phyloP scores from a whole-genome alignment of 2,888 invertebrate species.

The Aradus depressus region DNA sequence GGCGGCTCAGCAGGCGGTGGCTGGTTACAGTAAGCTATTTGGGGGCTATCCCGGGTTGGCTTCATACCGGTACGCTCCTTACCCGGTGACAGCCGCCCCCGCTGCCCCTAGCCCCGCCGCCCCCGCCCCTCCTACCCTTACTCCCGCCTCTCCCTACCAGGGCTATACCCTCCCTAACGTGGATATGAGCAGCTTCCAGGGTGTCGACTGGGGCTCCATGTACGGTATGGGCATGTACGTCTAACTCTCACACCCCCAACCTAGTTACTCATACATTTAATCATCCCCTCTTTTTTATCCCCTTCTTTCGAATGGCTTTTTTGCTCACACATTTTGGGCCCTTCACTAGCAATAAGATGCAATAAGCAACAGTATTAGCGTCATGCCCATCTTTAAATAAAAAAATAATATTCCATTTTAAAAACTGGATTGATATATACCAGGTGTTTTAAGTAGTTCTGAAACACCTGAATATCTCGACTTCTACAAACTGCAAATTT shows the following conservation, averaged over 20 bases:
- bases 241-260: conserved; percentile 34
- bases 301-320: conserved; percentile 24
- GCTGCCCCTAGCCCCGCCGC: conserved; percentile 42
- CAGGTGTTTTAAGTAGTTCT: no score
- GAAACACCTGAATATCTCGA: no score
- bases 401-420: conserved; percentile 29
- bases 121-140: conserved; percentile 45
- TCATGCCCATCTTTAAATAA: conserved; percentile 29
- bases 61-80: conserved; percentile 51
- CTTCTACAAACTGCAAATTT: no score
- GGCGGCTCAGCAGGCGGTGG: conserved; percentile 48
- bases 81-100: conserved; percentile 45
- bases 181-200: conserved; percentile 86
- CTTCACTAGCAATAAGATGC: conserved; percentile 31
- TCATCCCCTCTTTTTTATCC: conserved; percentile 19
- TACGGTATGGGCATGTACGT: conserved; percentile 91
- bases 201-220: conserved; percentile 83
- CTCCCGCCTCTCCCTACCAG: conserved; percentile 59
- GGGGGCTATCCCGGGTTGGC: conserved; percentile 49
- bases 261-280: no score
- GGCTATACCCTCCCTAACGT: conserved; percentile 77
- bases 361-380: conserved; percentile 31
- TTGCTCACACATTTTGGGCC: conserved; percentile 28
- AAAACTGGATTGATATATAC: conserved; percentile 17
- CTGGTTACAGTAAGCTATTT: conserved; percentile 55